A percentile compares a stretch with the other conserved stretches of the same genome.
phyloP scores from a whole-genome alignment of 2,888 invertebrate genomes.

The Sarcophaga variegata region DNA sequence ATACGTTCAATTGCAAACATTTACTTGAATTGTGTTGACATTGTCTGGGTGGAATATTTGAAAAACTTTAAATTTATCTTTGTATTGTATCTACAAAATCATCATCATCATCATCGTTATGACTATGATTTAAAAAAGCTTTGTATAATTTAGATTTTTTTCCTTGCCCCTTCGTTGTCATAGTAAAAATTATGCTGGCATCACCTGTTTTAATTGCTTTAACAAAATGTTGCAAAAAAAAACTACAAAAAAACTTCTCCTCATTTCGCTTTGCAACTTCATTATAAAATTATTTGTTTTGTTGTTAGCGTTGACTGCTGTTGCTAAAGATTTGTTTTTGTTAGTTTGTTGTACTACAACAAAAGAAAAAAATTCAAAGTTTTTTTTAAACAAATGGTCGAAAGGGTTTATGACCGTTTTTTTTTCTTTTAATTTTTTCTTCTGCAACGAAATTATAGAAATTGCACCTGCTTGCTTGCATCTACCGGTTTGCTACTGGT shows the following conservation, averaged over 20 bases:
- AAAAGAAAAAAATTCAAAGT: slow-evolving; percentile 11
- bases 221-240: slow-evolving; percentile 3
- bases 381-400: slow-evolving; percentile 14
- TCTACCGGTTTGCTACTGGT: slow-evolving; percentile 13
- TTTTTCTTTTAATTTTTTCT: neutral
- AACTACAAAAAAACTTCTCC: slow-evolving; percentile 30
- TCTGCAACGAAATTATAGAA: neutral
- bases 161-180: slow-evolving; percentile 24
- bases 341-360: neutral
- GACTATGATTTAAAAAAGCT: slow-evolving; percentile 35
- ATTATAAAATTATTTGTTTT: slow-evolving; percentile 55
- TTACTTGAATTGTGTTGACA: slow-evolving; percentile 60
- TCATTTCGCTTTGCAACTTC: slow-evolving; percentile 38
- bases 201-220: slow-evolving; percentile 59
- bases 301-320: neutral
- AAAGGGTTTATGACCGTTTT: neutral
- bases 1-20: slow-evolving; percentile 26
- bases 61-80: neutral
- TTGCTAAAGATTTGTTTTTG: neutral
- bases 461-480: slow-evolving; percentile 47
- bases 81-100: neutral
- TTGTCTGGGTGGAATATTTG: slow-evolving; percentile 38
- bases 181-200: slow-evolving; percentile 56
- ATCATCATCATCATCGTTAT: slow-evolving; percentile 2
- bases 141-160: slow-evolving; percentile 42